phyloP scores from a whole-genome alignment of 2,113 vertebrate species.

The Puntigrus tetrazona region DNA sequence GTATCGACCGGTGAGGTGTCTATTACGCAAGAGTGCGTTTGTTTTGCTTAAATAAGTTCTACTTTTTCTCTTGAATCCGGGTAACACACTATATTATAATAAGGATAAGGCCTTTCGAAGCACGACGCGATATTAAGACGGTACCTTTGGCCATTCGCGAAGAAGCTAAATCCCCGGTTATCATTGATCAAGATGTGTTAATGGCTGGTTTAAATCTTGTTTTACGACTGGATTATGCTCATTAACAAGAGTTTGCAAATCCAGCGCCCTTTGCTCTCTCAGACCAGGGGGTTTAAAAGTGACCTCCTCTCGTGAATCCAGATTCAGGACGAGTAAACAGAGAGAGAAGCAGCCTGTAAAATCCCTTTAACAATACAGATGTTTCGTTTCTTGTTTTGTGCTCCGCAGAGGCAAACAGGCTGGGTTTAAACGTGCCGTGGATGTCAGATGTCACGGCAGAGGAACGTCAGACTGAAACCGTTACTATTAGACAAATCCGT shows the following conservation, averaged over 20 bases:
- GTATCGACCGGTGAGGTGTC: neutral
- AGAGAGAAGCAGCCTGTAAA: neutral
- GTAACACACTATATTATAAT: neutral
- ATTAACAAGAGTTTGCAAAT: constrained; percentile 58
- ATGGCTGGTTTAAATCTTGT: constrained; percentile 61
- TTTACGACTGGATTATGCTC: constrained; percentile 61
- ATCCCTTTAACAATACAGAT: neutral
- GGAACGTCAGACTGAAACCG: constrained; percentile 37
- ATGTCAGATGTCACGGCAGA: neutral
- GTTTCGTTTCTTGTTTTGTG: neutral
- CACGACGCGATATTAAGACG: neutral
- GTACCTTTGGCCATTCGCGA: neutral
- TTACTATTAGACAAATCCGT: constrained; percentile 56
- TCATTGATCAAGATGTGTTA: constrained; percentile 57
- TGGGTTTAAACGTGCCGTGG: neutral
- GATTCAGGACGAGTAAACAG: neutral
- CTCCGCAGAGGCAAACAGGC: neutral
- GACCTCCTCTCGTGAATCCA: constrained; percentile 20
- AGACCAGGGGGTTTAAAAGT: constrained; percentile 62
- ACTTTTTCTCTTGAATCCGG: neutral
- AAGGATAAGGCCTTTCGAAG: neutral
- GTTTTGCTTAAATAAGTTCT: constrained; percentile 3
- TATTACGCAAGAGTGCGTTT: neutral
- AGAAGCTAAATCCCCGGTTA: constrained; percentile 28
- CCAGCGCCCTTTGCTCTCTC: constrained; percentile 57